Evolutionary conservation across 2,888 invertebrate genomes (phyloP), one percentile per base, ranked within the genome.

Genomic region (Chrysotoxum bicinctum): DNA sequence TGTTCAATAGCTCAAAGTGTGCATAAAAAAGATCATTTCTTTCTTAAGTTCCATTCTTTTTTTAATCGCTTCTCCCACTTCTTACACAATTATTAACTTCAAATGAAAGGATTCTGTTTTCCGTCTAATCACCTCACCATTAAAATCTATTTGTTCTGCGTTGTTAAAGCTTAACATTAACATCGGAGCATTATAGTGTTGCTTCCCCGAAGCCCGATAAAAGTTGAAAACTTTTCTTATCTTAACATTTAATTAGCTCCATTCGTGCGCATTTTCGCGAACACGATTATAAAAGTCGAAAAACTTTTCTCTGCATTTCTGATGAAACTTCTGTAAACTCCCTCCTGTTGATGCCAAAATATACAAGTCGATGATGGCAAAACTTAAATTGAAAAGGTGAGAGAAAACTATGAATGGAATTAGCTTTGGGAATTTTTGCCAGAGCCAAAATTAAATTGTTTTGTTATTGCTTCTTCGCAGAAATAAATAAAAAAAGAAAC

Each of bases 161-260:
- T 40, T 56, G 23, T 32, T 37, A 62, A 23, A 40, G 52, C 58
- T 72, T 68, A 58, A 62, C 35, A 62, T 30, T 4, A 62, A 16
- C 62, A 43, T 23, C 26, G 16, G 23, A 40, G 40, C 21, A 43
- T 45, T 62, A 16, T 75, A n/a, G 9, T 45, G 72, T 37, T 77
- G 45, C 56, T 45, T 50, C 23, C 35, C 26, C 32, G 54, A 43
- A 68, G 66, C 69, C 54, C 64, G 70, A 45, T 70, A 72, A 80
- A 80, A 70, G 69, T 43, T 54, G 48, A 69, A 64, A 74, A 74
- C 62, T 74, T 74, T 75, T 68, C 72, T 85, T 85, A 85, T 85
- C 85, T 85, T 77, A 68, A 72, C 85, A 84, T 81, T 85, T 85
- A 85, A 85, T 85, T 85, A 85, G 85, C 85, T 81, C 21, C 76